Evolutionary conservation across 2,113 vertebrate genomes (phyloP).

Genomic region (Pagrus major): DNA sequence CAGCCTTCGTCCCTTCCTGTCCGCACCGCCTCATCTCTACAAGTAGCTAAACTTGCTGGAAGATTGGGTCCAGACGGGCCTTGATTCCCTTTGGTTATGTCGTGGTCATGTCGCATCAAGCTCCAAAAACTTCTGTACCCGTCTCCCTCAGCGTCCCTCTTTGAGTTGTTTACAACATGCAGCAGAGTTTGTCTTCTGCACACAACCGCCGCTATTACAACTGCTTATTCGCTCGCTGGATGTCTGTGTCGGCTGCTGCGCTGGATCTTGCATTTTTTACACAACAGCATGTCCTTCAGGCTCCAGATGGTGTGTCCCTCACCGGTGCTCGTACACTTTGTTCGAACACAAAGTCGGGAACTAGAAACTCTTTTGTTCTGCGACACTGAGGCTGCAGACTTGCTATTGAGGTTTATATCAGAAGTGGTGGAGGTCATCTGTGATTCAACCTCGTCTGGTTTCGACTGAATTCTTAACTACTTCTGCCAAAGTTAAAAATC

Average conservation of each 20-base stretch:
- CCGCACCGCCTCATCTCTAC: constrained; percentile 1
- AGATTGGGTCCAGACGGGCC: constrained; percentile 31
- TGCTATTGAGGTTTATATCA: background rate
- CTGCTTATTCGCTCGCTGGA: constrained; percentile 23
- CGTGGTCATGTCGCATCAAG: constrained; percentile 39
- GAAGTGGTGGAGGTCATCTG: no score
- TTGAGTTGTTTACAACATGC: constrained; percentile 10
- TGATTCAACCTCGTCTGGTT: no score
- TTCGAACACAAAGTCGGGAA: background rate
- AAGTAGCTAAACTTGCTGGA: constrained; percentile 6
- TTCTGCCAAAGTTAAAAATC: background rate
- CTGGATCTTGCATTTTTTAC: constrained; percentile 6
- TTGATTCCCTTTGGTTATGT: constrained; percentile 43
- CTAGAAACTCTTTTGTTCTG: background rate
- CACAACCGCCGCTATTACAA: constrained; percentile 2
- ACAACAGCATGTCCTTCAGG: constrained; percentile 32
- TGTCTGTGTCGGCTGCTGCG: constrained; percentile 23
- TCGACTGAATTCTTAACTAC: background rate
- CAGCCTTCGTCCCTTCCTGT: background rate
- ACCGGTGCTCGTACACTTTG: background rate
- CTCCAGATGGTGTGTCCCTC: constrained; percentile 30
- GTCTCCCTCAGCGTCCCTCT: constrained; percentile 27
- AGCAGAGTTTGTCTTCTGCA: background rate
- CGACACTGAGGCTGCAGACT: background rate
- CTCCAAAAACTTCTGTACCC: constrained; percentile 16